These are phyloP conservation scores for Seira sanloemensis DNA, from an alignment of 2,888 invertebrate species.

Conservation along the genomic window DNA sequence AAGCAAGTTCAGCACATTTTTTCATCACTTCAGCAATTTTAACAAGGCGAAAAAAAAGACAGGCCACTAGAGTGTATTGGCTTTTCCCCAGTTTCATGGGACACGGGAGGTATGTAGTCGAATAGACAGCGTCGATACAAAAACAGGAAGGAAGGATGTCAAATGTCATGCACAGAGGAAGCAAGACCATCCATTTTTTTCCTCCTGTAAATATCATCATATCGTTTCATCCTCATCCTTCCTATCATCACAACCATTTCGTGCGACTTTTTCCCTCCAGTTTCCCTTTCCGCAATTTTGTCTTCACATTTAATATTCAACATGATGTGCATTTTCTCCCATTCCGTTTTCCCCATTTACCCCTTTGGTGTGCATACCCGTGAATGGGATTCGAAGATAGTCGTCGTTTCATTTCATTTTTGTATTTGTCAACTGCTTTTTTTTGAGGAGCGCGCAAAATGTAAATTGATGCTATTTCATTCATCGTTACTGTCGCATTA, in stretches of 20 bases:
- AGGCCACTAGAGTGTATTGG: not conserved
- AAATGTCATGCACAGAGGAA: slow-evolving; percentile 41
- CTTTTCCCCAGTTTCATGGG: not conserved
- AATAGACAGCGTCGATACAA: not conserved
- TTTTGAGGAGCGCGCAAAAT: slow-evolving; percentile 8
- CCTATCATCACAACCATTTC: slow-evolving; percentile 35
- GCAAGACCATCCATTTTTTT: slow-evolving; percentile 42
- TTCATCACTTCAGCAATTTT: not conserved
- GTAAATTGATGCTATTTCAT: slow-evolving; percentile 42
- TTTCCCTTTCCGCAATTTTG: slow-evolving; percentile 10
- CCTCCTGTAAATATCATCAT: not conserved
- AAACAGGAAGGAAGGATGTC: slow-evolving; percentile 52
- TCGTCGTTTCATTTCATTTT: not conserved
- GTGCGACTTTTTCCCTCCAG: not conserved
- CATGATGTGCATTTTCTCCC: not conserved
- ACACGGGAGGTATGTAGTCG: too few species aligned
- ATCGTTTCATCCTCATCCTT: slow-evolving; percentile 6
- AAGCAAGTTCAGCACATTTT: slow-evolving; percentile 42
- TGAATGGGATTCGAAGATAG: not conserved
- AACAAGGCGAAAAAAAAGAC: not conserved
- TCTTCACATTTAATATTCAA: slow-evolving; percentile 5
- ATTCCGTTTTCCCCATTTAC: not conserved
- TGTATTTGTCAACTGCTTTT: slow-evolving; percentile 32
- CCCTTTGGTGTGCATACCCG: not conserved
- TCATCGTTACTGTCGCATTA: slow-evolving; percentile 46